These are phyloP conservation scores for Lycia hirtaria DNA, from an alignment of 2,888 invertebrate species.

Conservation along the genomic window DNA sequence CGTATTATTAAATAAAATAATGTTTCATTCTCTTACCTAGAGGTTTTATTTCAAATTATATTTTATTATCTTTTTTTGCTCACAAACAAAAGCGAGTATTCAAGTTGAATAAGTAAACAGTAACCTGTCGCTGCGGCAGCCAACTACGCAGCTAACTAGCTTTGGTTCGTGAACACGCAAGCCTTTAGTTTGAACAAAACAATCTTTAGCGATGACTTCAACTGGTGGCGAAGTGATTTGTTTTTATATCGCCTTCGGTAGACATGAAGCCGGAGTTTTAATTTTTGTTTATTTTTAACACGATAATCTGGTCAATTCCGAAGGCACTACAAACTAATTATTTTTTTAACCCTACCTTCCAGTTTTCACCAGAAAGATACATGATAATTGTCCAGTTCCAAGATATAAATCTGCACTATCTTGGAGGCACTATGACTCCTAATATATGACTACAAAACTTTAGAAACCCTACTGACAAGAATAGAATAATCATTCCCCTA, in stretches of 20 bases:
- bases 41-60: not conserved
- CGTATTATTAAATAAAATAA: not conserved
- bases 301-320: too few relatives aligned
- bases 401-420: too few relatives aligned
- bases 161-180: constrained; percentile 49
- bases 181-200: constrained; percentile 12
- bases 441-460: too few relatives aligned
- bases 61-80: constrained; percentile 5
- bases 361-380: too few relatives aligned
- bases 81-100: constrained; percentile 27
- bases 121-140: constrained; percentile 36
- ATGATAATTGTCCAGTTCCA: too few relatives aligned
- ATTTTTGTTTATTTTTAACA: not conserved
- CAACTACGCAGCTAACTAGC: constrained; percentile 19
- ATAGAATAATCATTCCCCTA: too few relatives aligned
- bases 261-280: not conserved
- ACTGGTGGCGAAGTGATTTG: constrained; percentile 12
- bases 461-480: too few relatives aligned
- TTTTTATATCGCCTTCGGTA: constrained; percentile 14
- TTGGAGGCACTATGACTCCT: too few relatives aligned
- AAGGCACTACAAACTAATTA: too few relatives aligned
- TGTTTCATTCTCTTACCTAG: not conserved
- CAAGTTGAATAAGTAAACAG: constrained; percentile 41
- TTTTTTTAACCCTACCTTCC: too few relatives aligned
- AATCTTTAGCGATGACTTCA: constrained; percentile 8